phyloP scores from a whole-genome alignment of 2,888 invertebrate species.

The Lepidochrysops patricia region DNA sequence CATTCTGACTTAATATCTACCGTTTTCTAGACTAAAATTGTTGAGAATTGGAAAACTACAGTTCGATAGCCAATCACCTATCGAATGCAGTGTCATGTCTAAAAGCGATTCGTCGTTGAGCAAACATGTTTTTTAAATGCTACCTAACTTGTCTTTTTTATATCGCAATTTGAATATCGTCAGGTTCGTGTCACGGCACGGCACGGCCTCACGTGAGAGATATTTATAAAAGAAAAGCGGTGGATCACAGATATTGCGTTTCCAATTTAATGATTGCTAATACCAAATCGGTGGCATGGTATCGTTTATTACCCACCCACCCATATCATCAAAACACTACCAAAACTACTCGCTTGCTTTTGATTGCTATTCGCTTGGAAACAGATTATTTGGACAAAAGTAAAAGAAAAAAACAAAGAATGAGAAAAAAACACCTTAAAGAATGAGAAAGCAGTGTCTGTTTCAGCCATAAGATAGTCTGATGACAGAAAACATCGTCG shows the following conservation, averaged over 20 bases:
- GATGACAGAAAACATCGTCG: no score
- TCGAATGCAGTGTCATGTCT: slow-evolving; percentile 50
- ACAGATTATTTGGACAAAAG: no score
- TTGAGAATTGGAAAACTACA: not conserved
- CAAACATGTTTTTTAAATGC: slow-evolving; percentile 75
- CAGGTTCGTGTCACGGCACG: slow-evolving; percentile 70
- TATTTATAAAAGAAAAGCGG: slow-evolving; percentile 73
- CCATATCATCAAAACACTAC: slow-evolving; percentile 28
- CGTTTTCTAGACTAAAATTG: not conserved
- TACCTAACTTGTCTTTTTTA: slow-evolving; percentile 74
- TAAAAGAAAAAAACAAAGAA: no score
- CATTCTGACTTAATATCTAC: not conserved
- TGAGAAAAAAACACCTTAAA: no score
- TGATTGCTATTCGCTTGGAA: no score
- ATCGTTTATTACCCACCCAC: not conserved
- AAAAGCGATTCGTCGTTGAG: slow-evolving; percentile 68
- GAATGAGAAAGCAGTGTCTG: no score
- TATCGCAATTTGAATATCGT: slow-evolving; percentile 74
- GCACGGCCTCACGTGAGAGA: slow-evolving; percentile 71
- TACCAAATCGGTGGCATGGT: slow-evolving; percentile 58
- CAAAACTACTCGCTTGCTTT: no score
- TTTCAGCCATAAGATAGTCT: no score
- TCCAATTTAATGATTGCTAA: slow-evolving; percentile 75
- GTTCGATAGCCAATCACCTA: not conserved
- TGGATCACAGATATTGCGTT: slow-evolving; percentile 69